Conservation (phyloP, 2,888 invertebrate genomes). For the Loripinus fragilis region DNA sequence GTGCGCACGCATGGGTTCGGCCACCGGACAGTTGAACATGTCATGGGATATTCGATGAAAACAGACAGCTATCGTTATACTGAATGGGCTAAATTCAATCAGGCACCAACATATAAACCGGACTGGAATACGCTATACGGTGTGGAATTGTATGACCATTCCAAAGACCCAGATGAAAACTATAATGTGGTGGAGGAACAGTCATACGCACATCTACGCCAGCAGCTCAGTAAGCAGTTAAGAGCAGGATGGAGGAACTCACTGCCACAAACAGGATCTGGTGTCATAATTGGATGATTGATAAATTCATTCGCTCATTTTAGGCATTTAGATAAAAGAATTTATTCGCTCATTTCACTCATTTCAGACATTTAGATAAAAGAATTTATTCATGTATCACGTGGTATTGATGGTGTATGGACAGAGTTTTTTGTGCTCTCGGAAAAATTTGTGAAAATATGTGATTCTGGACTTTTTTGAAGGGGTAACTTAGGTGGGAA, state of each 20-base stretch:
- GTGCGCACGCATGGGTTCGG: background rate
- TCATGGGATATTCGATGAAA: slow-evolving; percentile 70
- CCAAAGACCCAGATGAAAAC: slow-evolving; percentile 88
- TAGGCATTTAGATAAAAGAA: too few relatives aligned
- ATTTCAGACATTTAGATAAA: too few relatives aligned
- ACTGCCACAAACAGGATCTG: too few relatives aligned
- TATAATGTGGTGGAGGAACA: slow-evolving; percentile 86
- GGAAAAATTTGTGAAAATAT: too few relatives aligned
- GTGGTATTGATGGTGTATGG: too few relatives aligned
- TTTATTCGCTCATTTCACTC: too few relatives aligned
- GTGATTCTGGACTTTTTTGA: too few relatives aligned
- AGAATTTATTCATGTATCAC: too few relatives aligned
- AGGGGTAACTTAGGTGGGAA: too few relatives aligned
- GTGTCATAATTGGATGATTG: too few relatives aligned
- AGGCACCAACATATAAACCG: slow-evolving; percentile 42
- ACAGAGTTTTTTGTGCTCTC: too few relatives aligned
- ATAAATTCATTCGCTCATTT: too few relatives aligned
- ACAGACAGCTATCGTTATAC: slow-evolving; percentile 65
- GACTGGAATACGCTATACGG: slow-evolving; percentile 83
- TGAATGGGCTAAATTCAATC: slow-evolving; percentile 54
- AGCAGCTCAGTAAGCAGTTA: slow-evolving; percentile 35
- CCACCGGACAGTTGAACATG: background rate
- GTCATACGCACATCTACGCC: slow-evolving; percentile 72
- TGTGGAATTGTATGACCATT: slow-evolving; percentile 91
- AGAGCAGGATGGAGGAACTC: slow-evolving; percentile 39